These are phyloP conservation scores for Cyprinus carpio DNA, from an alignment of 2,113 vertebrate genomes.

Conservation along the genomic window DNA sequence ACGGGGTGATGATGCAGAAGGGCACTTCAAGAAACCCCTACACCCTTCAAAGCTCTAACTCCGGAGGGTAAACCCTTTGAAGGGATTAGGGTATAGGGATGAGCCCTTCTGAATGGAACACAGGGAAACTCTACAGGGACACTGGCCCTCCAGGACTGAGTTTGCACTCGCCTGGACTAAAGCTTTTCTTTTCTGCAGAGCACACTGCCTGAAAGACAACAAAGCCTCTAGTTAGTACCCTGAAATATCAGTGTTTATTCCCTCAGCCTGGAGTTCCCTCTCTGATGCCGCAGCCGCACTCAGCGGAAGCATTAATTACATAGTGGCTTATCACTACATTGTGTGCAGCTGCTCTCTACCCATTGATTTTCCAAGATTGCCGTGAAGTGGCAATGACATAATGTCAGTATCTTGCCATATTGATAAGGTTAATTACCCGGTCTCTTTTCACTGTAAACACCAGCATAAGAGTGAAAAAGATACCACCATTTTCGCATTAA, in stretches of 20 bases:
- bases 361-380: constrained; percentile 51
- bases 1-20: too few species aligned
- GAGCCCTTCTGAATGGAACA: too few species aligned
- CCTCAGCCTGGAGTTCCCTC: constrained; percentile 36
- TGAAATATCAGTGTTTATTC: constrained; percentile 52
- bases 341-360: constrained; percentile 40
- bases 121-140: too few species aligned
- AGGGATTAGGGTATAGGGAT: too few species aligned
- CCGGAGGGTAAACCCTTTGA: too few species aligned
- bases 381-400: constrained; percentile 46
- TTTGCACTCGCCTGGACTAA: too few species aligned
- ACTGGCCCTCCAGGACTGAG: too few species aligned
- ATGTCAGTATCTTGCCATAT: constrained; percentile 56
- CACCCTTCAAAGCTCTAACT: too few species aligned
- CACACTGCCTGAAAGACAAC: constrained; percentile 27
- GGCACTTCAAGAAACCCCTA: too few species aligned
- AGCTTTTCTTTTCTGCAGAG: background rate
- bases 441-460: constrained; percentile 9
- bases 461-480: constrained; percentile 10
- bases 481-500: background rate
- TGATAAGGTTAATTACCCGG: constrained; percentile 57
- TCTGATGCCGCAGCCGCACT: constrained; percentile 13
- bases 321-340: constrained; percentile 18
- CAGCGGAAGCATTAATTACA: constrained; percentile 42
- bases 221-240: constrained; percentile 43